Conservation (phyloP, 2,888 invertebrate species). For the Erebia palarica region DNA sequence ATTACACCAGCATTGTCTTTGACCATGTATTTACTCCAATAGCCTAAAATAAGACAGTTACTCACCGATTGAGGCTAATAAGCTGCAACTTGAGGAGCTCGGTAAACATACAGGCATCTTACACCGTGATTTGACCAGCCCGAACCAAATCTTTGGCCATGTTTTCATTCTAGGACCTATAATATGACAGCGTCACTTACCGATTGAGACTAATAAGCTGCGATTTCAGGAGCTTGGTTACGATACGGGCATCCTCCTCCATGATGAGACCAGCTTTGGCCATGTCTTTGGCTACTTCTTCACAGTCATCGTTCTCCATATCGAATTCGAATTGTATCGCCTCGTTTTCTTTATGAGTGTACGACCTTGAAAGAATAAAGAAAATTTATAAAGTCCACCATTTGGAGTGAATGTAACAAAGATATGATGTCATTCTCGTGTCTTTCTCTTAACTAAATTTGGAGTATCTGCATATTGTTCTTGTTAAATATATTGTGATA, state of each 20-base stretch:
- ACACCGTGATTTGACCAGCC: slow-evolving; percentile 80
- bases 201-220: slow-evolving; percentile 89
- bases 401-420: neutral
- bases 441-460: neutral
- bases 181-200: neutral
- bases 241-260: slow-evolving; percentile 96
- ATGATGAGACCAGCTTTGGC: slow-evolving; percentile 96
- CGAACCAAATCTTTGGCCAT: slow-evolving; percentile 96
- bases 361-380: slow-evolving; percentile 78
- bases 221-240: slow-evolving; percentile 94
- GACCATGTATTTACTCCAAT: slow-evolving; percentile 90
- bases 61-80: slow-evolving; percentile 55
- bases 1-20: slow-evolving; percentile 88
- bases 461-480: too few species aligned
- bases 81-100: too few species aligned
- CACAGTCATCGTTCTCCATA: slow-evolving; percentile 93
- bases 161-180: neutral
- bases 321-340: slow-evolving; percentile 99
- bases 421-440: neutral
- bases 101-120: too few species aligned
- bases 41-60: slow-evolving; percentile 16
- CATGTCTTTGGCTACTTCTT: slow-evolving; percentile 97
- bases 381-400: neutral
- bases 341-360: slow-evolving; percentile 99
- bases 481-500: too few species aligned